A percentile compares a stretch with the other conserved stretches of the same genome.
These are phyloP conservation scores for Paedocypris micromegethes DNA, from an alignment of 2,797 vertebrate genomes.

Conservation along the genomic window DNA sequence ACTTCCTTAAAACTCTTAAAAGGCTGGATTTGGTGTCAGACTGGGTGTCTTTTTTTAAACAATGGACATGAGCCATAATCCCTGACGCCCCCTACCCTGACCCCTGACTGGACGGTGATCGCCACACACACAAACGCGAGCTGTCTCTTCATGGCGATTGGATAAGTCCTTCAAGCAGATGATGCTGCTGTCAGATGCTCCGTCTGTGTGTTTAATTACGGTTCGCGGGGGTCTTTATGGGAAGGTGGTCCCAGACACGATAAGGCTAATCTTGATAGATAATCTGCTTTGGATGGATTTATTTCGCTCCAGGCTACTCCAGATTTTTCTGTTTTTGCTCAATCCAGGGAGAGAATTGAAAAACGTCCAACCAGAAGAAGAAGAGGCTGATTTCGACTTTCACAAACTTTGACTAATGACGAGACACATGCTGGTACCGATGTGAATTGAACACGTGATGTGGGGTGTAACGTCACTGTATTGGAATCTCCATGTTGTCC, in stretches of 20 bases:
- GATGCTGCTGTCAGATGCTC: neutral
- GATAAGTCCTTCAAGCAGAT: neutral
- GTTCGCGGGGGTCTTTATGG: neutral
- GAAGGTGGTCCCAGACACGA: conserved; percentile 29
- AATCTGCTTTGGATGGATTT: conserved; percentile 42
- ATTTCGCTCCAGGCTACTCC: conserved; percentile 6
- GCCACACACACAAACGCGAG: conserved; percentile 5
- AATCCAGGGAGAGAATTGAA: neutral
- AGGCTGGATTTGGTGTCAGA: conserved; percentile 6
- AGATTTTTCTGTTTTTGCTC: conserved; percentile 9
- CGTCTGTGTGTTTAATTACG: neutral
- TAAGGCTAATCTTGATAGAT: conserved; percentile 40
- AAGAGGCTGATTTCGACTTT: too few relatives aligned
- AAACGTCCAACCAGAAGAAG: neutral
- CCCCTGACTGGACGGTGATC: conserved; percentile 1
- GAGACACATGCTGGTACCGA: too few relatives aligned
- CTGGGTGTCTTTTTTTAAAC: conserved; percentile 7
- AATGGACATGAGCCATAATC: conserved; percentile 17
- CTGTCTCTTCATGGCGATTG: neutral
- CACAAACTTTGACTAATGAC: too few relatives aligned
- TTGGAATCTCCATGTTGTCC: too few relatives aligned
- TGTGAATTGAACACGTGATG: too few relatives aligned
- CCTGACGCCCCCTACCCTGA: conserved; percentile 2
- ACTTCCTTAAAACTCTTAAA: conserved; percentile 3
- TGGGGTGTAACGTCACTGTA: too few relatives aligned